A percentile compares a stretch with the other conserved stretches of the same genome.
Evolutionary conservation across 2,797 vertebrate species (phyloP).

Genomic region (Epinephelus awoara): DNA sequence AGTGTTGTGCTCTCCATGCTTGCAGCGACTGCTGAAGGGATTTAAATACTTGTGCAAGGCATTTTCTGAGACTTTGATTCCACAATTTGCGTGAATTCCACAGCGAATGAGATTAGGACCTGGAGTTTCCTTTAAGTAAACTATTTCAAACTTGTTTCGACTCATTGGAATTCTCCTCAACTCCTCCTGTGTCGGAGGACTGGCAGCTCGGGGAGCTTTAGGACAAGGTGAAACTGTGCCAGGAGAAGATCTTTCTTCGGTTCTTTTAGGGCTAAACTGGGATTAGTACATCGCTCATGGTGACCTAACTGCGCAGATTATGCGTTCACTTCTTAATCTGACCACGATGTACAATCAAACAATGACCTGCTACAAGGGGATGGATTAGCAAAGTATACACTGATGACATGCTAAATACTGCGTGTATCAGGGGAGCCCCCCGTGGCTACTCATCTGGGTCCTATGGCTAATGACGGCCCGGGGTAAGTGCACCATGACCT

Average conservation of each 20-base stretch:
- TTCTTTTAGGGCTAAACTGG: slow-evolving; percentile 75
- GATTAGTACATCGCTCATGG: slow-evolving; percentile 70
- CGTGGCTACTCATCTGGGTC: slow-evolving; percentile 31
- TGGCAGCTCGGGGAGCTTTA: slow-evolving; percentile 26
- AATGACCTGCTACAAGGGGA: slow-evolving; percentile 43
- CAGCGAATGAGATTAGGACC: slow-evolving; percentile 15
- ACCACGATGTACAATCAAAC: slow-evolving; percentile 62
- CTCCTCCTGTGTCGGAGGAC: not conserved
- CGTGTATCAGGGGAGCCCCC: slow-evolving; percentile 38
- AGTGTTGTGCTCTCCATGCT: not conserved
- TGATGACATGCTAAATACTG: slow-evolving; percentile 37
- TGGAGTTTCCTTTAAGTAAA: slow-evolving; percentile 13
- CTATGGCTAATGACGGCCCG: slow-evolving; percentile 46
- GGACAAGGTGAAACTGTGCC: slow-evolving; percentile 53
- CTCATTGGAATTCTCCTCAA: not conserved
- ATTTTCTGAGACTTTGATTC: not conserved
- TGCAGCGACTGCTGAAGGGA: not conserved
- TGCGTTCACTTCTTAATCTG: slow-evolving; percentile 65
- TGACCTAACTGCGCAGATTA: slow-evolving; percentile 70
- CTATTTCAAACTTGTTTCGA: not conserved
- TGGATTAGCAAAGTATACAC: slow-evolving; percentile 30
- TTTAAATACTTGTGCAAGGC: not conserved
- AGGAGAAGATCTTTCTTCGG: slow-evolving; percentile 43
- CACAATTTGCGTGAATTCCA: slow-evolving; percentile 8
- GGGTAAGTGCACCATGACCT: slow-evolving; percentile 22